A percentile compares a stretch with the other conserved stretches of the same genome.
Conservation (phyloP, 2,888 invertebrate genomes). For the Spodoptera littoralis region DNA sequence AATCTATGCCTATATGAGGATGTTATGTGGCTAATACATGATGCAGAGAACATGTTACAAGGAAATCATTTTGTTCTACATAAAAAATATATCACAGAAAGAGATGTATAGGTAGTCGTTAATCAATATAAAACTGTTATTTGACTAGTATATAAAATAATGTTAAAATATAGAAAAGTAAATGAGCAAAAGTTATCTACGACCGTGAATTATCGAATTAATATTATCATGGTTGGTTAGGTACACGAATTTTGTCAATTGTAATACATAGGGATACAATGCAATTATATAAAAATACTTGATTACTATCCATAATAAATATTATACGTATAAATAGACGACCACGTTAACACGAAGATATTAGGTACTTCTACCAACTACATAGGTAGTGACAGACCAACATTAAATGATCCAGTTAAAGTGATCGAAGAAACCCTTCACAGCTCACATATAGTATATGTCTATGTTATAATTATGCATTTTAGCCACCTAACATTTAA, state of each 20-base stretch:
- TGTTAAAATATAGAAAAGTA: slow-evolving; percentile 65
- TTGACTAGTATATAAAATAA: slow-evolving; percentile 80
- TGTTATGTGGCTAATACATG: slow-evolving; percentile 83
- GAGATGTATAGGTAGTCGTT: slow-evolving; percentile 69
- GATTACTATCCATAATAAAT: slow-evolving; percentile 59
- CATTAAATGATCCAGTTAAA: slow-evolving; percentile 19
- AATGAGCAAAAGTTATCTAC: slow-evolving; percentile 64
- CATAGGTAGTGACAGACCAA: slow-evolving; percentile 6
- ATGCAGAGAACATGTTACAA: slow-evolving; percentile 62
- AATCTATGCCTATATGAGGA: slow-evolving; percentile 69
- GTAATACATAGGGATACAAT: slow-evolving; percentile 47
- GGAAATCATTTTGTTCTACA: slow-evolving; percentile 79
- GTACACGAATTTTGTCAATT: slow-evolving; percentile 35
- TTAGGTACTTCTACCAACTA: slow-evolving; percentile 6
- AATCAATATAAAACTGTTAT: slow-evolving; percentile 73
- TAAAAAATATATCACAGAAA: slow-evolving; percentile 83
- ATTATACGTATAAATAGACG: slow-evolving; percentile 58
- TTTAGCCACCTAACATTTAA: slow-evolving; percentile 83
- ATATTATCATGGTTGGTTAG: slow-evolving; percentile 19
- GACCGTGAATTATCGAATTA: slow-evolving; percentile 30
- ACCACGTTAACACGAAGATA: slow-evolving; percentile 39
- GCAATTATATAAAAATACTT: slow-evolving; percentile 63
- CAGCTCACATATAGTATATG: slow-evolving; percentile 51
- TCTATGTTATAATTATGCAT: slow-evolving; percentile 72
- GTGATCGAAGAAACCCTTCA: slow-evolving; percentile 51